Evolutionary conservation across 2,888 invertebrate genomes (phyloP).

Genomic region (Calameuta filiformis): DNA sequence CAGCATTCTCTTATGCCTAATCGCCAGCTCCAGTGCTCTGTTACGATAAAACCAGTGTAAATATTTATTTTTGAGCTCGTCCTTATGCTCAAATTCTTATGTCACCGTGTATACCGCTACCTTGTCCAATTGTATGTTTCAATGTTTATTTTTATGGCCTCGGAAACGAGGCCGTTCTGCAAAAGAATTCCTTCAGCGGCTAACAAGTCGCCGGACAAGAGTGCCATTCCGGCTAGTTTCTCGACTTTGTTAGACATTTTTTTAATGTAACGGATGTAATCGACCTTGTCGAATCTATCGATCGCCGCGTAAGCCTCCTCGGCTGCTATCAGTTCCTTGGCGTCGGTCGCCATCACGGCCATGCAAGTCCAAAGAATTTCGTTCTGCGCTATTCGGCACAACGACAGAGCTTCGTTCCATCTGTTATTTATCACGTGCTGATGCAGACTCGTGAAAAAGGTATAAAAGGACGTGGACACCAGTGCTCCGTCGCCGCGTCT

Average conservation of each 20-base stretch:
- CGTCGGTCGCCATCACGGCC: conserved; percentile 90
- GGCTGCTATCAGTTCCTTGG: conserved; percentile 87
- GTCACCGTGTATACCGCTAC: conserved; percentile 41
- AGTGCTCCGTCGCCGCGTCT: conserved; percentile 91
- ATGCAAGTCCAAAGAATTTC: conserved; percentile 92
- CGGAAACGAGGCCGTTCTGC: conserved; percentile 74
- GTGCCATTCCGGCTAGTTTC: conserved; percentile 75
- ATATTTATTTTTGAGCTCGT: not conserved
- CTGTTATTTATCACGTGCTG: conserved; percentile 78
- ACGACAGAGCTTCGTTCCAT: conserved; percentile 87
- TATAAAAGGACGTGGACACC: conserved; percentile 66
- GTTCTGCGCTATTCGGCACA: conserved; percentile 77
- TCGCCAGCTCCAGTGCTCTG: conserved; percentile 80
- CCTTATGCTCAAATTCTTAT: not conserved
- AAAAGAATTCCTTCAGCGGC: conserved; percentile 80
- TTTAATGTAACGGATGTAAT: conserved; percentile 84
- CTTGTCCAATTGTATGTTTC: conserved; percentile 80
- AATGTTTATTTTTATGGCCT: conserved; percentile 79
- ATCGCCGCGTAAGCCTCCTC: conserved; percentile 96
- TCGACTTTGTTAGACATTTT: conserved; percentile 69
- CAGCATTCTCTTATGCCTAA: conserved; percentile 78
- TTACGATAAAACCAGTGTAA: conserved; percentile 6
- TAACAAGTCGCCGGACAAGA: conserved; percentile 75
- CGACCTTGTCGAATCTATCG: conserved; percentile 87
- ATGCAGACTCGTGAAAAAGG: conserved; percentile 68